Evolutionary conservation across 2,113 vertebrate species (phyloP).

Genomic region (Eurypyga helias): DNA sequence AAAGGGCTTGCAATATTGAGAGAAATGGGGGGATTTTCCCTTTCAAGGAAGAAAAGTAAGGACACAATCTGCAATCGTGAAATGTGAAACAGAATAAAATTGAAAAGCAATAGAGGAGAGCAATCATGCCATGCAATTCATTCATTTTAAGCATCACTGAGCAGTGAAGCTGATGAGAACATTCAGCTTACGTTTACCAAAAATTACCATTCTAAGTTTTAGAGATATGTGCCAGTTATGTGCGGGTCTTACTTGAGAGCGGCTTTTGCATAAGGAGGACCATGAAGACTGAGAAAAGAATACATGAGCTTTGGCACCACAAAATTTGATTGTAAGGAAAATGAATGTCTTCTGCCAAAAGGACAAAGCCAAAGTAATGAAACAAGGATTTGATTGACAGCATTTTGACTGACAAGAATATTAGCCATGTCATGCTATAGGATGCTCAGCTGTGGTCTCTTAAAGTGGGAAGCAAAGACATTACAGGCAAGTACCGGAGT

Average conservation of each 20-base stretch:
- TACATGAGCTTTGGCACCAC: neutral
- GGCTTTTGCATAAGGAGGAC: neutral
- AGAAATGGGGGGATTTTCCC: conserved; percentile 16
- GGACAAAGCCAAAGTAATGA: conserved; percentile 32
- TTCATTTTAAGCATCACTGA: conserved; percentile 27
- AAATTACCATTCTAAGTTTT: neutral
- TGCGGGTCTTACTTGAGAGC: neutral
- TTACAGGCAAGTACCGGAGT: neutral
- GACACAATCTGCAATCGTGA: conserved; percentile 6
- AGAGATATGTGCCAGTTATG: neutral
- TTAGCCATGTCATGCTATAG: neutral
- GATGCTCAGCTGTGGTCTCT: neutral
- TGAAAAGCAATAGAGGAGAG: conserved; percentile 17
- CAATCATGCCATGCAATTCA: conserved; percentile 4
- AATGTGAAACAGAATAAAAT: conserved; percentile 32
- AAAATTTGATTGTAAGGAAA: conserved; percentile 37
- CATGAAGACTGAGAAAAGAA: neutral
- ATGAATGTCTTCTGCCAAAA: conserved; percentile 6
- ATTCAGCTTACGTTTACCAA: neutral
- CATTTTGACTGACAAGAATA: neutral
- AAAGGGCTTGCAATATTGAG: neutral
- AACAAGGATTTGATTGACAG: conserved; percentile 49
- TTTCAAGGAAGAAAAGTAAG: neutral
- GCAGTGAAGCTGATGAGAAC: neutral
- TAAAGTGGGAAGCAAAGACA: neutral